phyloP scores from a whole-genome alignment of 92 coral and sea anemone genomes.

The Porites cylindrica region DNA sequence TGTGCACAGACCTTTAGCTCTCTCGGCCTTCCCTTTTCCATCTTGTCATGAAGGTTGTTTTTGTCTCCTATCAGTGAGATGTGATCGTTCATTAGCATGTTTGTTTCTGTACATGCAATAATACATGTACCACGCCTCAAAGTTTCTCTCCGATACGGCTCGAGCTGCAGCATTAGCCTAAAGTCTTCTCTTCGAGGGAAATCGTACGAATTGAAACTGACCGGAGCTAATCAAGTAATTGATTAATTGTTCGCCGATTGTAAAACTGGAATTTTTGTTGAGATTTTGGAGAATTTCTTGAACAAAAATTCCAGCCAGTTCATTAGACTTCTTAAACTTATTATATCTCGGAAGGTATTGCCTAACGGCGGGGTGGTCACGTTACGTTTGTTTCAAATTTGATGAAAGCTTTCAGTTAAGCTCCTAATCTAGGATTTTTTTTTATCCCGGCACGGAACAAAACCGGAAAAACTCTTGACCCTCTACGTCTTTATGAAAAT shows the following conservation, averaged over 20 bases:
- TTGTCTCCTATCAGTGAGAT: conserved; percentile 12
- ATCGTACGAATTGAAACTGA: too few species aligned
- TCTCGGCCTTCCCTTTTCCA: conserved; percentile 13
- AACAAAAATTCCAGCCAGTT: neutral
- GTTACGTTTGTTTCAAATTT: neutral
- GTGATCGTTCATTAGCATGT: neutral
- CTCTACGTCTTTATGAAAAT: neutral
- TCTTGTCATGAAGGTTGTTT: conserved; percentile 14
- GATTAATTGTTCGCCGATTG: neutral
- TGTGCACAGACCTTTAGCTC: conserved; percentile 71
- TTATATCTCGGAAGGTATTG: neutral
- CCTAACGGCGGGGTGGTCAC: neutral
- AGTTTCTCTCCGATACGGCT: too few species aligned
- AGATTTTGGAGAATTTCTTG: neutral
- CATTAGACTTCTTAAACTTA: neutral
- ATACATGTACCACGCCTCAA: neutral
- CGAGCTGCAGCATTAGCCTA: too few species aligned
- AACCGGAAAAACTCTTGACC: neutral
- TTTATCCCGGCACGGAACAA: neutral
- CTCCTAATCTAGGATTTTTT: neutral
- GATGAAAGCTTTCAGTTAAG: neutral
- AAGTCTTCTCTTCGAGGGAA: too few species aligned
- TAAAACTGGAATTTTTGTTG: neutral
- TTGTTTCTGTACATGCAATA: neutral
- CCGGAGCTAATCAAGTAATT: too few species aligned